A percentile compares a stretch with the other conserved stretches of the same genome.
phyloP scores from a whole-genome alignment of 2,888 invertebrate species.

The Steromphala cineraria region DNA sequence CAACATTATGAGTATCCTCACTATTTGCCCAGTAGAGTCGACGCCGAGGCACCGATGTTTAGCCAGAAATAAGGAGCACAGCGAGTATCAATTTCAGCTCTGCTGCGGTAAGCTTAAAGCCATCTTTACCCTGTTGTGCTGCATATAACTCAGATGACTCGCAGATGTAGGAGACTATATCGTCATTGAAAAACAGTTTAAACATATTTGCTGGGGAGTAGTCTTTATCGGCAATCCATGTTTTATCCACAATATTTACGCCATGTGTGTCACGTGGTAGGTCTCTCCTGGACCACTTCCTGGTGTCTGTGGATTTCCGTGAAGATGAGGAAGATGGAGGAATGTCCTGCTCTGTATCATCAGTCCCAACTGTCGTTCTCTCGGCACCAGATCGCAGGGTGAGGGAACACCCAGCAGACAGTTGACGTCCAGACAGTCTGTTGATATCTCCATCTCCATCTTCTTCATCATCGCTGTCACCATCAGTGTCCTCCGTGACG shows the following conservation, averaged over 20 bases:
- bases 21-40: no score
- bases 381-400: neutral
- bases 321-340: neutral
- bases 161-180: no score
- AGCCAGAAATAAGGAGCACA: no score
- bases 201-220: neutral
- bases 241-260: neutral
- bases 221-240: neutral
- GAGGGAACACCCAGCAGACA: neutral
- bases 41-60: no score
- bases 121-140: no score
- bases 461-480: neutral
- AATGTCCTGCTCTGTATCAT: neutral
- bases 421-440: neutral
- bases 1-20: no score
- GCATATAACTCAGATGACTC: no score
- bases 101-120: no score
- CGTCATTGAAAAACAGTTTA: no score
- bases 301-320: neutral
- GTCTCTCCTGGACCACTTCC: neutral
- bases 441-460: neutral
- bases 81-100: no score
- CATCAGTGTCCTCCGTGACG: neutral
- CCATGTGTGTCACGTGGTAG: neutral
- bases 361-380: neutral